A percentile compares a stretch with the other conserved stretches of the same genome.
These are phyloP conservation scores for Chiroxiphia lanceolata DNA, from an alignment of 2,797 vertebrate species.

Conservation along the genomic window DNA sequence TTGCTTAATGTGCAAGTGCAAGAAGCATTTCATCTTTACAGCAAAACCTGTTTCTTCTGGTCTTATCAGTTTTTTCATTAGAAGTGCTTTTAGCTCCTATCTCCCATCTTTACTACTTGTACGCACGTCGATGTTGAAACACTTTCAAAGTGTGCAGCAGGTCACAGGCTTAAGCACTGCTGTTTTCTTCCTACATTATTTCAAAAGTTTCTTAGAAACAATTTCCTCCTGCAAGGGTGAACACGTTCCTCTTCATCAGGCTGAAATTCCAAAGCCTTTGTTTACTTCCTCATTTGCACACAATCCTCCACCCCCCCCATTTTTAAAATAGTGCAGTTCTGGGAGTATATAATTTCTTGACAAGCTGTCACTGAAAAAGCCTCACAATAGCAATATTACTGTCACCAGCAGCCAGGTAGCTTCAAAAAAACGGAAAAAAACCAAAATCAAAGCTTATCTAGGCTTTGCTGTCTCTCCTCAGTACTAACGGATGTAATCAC, in stretches of 20 bases:
- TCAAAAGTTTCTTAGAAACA: neutral
- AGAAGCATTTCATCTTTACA: neutral
- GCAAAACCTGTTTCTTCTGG: conserved; percentile 27
- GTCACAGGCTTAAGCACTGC: neutral
- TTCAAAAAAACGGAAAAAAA: neutral
- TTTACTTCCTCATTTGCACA: conserved; percentile 28
- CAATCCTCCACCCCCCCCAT: neutral
- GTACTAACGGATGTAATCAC: neutral
- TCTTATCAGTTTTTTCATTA: neutral
- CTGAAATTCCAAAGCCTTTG: conserved; percentile 23
- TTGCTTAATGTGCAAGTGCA: neutral
- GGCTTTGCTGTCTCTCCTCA: neutral
- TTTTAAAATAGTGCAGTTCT: neutral
- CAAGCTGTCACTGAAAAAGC: neutral
- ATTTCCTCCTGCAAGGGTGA: neutral
- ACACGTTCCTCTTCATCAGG: neutral
- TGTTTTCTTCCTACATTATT: neutral
- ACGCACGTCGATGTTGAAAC: neutral
- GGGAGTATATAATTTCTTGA: neutral
- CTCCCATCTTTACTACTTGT: neutral
- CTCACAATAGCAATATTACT: neutral
- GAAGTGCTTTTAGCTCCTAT: neutral
- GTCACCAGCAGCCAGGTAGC: neutral
- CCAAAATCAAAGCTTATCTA: neutral
- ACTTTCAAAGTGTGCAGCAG: neutral